These are phyloP conservation scores for Drosophila leontia DNA, from an alignment of 1,140 invertebrate genomes.

Conservation along the genomic window DNA sequence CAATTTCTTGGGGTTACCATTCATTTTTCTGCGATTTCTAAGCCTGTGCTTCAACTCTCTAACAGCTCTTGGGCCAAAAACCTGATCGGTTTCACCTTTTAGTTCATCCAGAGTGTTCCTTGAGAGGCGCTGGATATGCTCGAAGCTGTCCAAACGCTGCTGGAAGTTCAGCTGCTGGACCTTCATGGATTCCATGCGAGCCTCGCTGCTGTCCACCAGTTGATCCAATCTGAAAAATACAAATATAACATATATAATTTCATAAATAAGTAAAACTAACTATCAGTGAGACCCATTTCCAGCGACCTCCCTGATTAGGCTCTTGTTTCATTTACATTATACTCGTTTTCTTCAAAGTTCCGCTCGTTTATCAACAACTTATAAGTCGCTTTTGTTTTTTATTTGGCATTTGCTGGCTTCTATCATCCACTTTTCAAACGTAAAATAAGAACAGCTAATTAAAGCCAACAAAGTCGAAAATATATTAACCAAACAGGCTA, in stretches of 20 bases:
- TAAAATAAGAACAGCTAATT: conserved; percentile 26
- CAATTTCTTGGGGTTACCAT: conserved; percentile 39
- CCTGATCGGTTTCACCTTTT: conserved; percentile 75
- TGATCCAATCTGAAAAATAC: conserved; percentile 52
- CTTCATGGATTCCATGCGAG: conserved; percentile 71
- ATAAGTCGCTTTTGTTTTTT: background rate
- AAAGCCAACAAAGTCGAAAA: conserved; percentile 29
- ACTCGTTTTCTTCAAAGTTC: background rate
- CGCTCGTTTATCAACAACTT: conserved; percentile 5
- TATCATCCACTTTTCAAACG: conserved; percentile 11
- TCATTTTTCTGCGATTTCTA: conserved; percentile 56
- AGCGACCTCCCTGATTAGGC: conserved; percentile 16
- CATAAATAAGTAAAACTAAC: too few relatives aligned
- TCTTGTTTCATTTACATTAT: background rate
- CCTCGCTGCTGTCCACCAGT: conserved; percentile 57
- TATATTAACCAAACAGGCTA: conserved; percentile 28
- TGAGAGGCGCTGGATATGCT: conserved; percentile 68
- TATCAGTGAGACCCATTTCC: conserved; percentile 6
- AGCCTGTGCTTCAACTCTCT: conserved; percentile 57
- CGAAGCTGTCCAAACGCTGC: conserved; percentile 67
- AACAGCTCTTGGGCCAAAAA: conserved; percentile 39
- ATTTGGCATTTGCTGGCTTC: conserved; percentile 37
- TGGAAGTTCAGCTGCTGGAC: conserved; percentile 70
- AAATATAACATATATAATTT: too few relatives aligned
- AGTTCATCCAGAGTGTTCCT: conserved; percentile 68